Evolutionary conservation across 2,888 invertebrate species (phyloP).

Genomic region (Eucera pruinosa): DNA sequence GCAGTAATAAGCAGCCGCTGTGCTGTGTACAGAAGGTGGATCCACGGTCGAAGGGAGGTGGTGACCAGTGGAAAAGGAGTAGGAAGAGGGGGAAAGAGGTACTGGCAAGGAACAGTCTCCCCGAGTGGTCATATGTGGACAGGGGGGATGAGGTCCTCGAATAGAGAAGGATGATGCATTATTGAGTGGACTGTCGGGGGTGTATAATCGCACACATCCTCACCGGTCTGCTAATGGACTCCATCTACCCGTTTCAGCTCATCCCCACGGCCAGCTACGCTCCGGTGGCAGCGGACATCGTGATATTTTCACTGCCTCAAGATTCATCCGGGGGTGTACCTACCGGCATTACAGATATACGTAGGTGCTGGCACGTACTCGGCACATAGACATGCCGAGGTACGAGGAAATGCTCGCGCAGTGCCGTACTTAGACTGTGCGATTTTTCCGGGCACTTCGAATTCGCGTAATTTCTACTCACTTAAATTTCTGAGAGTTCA

Average conservation of each 20-base stretch:
- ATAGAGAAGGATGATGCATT: slow-evolving; percentile 82
- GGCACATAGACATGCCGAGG: slow-evolving; percentile 45
- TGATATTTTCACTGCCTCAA: slow-evolving; percentile 79
- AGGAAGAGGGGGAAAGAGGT: slow-evolving; percentile 45
- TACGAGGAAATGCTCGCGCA: slow-evolving; percentile 62
- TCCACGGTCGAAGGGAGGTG: slow-evolving; percentile 49
- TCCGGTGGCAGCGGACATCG: slow-evolving; percentile 72
- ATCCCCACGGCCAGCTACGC: slow-evolving; percentile 61
- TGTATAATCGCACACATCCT: slow-evolving; percentile 82
- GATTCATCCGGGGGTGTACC: slow-evolving; percentile 71
- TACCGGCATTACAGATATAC: slow-evolving; percentile 70
- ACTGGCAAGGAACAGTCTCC: slow-evolving; percentile 72
- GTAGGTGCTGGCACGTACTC: slow-evolving; percentile 69
- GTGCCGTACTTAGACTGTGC: slow-evolving; percentile 50
- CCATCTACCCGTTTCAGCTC: slow-evolving; percentile 71
- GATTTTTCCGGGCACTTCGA: background rate
- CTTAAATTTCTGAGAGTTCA: no score
- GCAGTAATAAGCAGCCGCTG: slow-evolving; percentile 83
- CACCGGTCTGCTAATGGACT: slow-evolving; percentile 82
- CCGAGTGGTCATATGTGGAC: slow-evolving; percentile 77
- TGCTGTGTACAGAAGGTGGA: slow-evolving; percentile 56
- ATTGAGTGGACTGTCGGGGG: slow-evolving; percentile 81
- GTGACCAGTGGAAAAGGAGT: slow-evolving; percentile 40
- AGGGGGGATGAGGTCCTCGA: slow-evolving; percentile 67
- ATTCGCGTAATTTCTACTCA: no score